Base-by-base conservation (phyloP, 2,888 invertebrate species). In the Hanleya hanleyi region DNA sequence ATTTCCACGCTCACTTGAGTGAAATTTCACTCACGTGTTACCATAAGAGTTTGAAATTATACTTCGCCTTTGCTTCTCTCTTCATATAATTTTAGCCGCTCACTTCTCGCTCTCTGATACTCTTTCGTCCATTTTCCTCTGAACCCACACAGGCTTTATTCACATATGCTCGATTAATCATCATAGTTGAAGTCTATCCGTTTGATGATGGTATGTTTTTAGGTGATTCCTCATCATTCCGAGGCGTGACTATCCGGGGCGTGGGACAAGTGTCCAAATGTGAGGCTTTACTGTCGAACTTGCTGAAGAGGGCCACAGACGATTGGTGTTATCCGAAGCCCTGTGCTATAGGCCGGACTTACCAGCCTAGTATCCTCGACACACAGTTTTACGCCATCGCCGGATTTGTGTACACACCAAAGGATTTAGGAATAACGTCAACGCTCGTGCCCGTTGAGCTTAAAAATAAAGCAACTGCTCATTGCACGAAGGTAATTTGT, bases 261-360 rank as follows among this genome's bases (percentile, higher is more conserved):
- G 81, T 81, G 29, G 83, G 87, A 22, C 71, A 84, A 66, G 80
- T 83, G 5, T 61, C 51, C 5, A 72, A 78, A 77, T 86, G 84
- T 82, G 78, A 79, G 77, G 75, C 75, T 50, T 77, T 83, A 50
- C 74, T 84, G 22, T 73, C 79, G 57, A 70, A 73, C 61, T 83
- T 84, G 64, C 76, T 84, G 33, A 50, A 75, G 74, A 81, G 78
- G 61, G 80, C 81, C 49, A 72, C 76, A 62, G 81, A 81, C 62
- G 71, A 74, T 50, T 74, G 77, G 69, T 88, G 88, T 73, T 77
- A 81, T 72, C 82, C 83, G 1, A 87, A 88, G 77, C 89, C 89
- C 5, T 89, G 89, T 79, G 86, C 86, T 33, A 85, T 88, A 36
- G 85, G 86, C 26, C 68, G 76, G 15, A 81, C 81, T 7, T 86